Evolutionary conservation across 2,797 vertebrate genomes (phyloP).

Genomic region (Neoniphon sammara): DNA sequence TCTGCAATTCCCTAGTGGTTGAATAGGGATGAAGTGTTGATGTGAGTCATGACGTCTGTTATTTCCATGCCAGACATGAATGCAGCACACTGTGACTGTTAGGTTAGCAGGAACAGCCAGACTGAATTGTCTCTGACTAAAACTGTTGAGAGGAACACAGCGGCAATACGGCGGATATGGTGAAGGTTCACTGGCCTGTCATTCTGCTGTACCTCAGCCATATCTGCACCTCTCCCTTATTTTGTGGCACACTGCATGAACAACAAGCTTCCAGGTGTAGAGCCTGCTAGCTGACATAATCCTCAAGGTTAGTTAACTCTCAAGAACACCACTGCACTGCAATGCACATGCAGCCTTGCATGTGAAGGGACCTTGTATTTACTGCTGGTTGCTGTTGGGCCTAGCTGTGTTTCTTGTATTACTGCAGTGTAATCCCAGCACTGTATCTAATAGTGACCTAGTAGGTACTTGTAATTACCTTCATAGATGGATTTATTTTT

Average conservation of each 20-base stretch:
- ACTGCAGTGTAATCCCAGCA: not conserved
- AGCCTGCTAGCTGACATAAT: not conserved
- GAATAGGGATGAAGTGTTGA: not conserved
- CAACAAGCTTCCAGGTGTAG: slow-evolving; percentile 9
- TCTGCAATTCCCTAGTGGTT: not conserved
- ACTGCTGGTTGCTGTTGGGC: not conserved
- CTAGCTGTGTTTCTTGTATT: slow-evolving; percentile 1
- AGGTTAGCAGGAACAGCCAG: not conserved
- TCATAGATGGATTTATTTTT: not conserved
- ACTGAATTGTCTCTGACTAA: not conserved
- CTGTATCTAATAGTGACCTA: not conserved
- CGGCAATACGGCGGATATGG: not conserved
- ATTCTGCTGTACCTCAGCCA: not conserved
- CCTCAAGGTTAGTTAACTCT: slow-evolving; percentile 12
- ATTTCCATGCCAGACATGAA: not conserved
- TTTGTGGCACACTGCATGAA: slow-evolving; percentile 15
- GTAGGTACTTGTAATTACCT: not conserved
- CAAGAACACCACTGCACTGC: not conserved
- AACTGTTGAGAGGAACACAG: slow-evolving; percentile 12
- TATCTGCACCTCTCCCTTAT: not conserved
- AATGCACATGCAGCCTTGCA: slow-evolving; percentile 11
- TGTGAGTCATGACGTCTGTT: not conserved
- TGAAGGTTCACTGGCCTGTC: not conserved
- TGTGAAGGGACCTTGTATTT: slow-evolving; percentile 6
- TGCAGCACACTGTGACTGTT: not conserved